A percentile compares a stretch with the other conserved stretches of the same genome.
phyloP scores from a whole-genome alignment of 2,888 invertebrate species.

The Drosophila formosana region DNA sequence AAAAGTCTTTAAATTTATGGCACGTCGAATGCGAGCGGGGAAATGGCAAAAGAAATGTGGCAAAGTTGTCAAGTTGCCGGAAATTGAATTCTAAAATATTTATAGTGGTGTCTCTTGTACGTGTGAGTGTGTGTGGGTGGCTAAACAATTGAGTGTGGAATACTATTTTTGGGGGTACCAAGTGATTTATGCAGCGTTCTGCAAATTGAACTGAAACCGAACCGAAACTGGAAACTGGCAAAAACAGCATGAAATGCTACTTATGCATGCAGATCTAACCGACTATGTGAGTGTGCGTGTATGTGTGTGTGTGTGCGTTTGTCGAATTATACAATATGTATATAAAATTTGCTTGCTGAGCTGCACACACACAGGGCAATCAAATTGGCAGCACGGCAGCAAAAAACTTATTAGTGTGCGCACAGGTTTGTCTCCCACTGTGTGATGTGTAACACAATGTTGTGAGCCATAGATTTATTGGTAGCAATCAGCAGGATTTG shows the following conservation, averaged over 20 bases:
- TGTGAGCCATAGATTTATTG: constrained; percentile 76
- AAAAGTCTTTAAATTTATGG: constrained; percentile 57
- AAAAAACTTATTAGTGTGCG: constrained; percentile 62
- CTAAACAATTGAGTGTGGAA: constrained; percentile 45
- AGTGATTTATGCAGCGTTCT: constrained; percentile 71
- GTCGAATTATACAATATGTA: constrained; percentile 37
- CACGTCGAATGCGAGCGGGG: neutral
- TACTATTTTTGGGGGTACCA: constrained; percentile 39
- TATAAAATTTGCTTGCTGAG: constrained; percentile 37
- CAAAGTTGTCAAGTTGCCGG: constrained; percentile 61
- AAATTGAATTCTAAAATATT: constrained; percentile 77
- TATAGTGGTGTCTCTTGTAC: constrained; percentile 38
- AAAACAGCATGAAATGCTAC: constrained; percentile 61
- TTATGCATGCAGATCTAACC: constrained; percentile 64
- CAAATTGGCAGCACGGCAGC: constrained; percentile 42
- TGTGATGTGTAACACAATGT: constrained; percentile 58
- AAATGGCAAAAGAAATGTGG: constrained; percentile 34
- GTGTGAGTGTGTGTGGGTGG: constrained; percentile 9
- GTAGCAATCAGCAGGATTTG: constrained; percentile 72
- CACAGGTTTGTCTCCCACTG: constrained; percentile 21
- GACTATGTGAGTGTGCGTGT: constrained; percentile 5
- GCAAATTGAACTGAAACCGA: constrained; percentile 62
- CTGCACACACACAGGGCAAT: constrained; percentile 44
- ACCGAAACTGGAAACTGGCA: constrained; percentile 24
- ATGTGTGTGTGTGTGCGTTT: constrained; percentile 18